Evolutionary conservation across 2,888 invertebrate genomes (phyloP), one percentile per base, ranked within the genome.

Genomic region (Altica lythri): DNA sequence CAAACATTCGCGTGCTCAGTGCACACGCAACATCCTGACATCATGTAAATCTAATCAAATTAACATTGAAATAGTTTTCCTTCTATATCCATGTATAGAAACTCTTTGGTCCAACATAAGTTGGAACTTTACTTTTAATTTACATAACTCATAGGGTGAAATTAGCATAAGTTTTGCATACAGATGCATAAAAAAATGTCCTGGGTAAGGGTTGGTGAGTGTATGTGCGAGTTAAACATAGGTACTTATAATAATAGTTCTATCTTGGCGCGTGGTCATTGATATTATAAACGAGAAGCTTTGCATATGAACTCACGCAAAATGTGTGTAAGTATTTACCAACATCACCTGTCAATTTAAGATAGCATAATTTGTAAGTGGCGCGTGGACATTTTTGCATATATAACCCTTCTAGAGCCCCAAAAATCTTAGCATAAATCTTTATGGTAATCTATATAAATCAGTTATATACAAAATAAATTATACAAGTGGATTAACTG

Each of bases 131-230:
- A 54, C 29, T 51, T 37, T 32, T 52, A 44, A 60, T 60, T 60
- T 60, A 46, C 60, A 60, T 60, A 58, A 38, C 29, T 51, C 55
- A 55, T 56, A 46, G 60, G 60, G 60, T 57, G 40, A 53, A 57
- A 63, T 63, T 62, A 55, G 59, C 61, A 63, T 63, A 59, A 55
- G 58, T 60, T 61, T 61, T 63, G 63, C 63, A 61, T 63, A 61
- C 44, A 45, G 42, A 50, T 40, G 40, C 53, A 55, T 55, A 55
- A 60, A 62, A 60, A 56, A 62, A 57, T 47, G 47, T 40, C 49
- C 48, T 51, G 58, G 60, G 60, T 58, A 60, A 56, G 60, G 60
- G 60, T 58, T 52, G 52, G 52, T 56, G 48, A 9, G 8, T 37
- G 14, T 14, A 13, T 25, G 14, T 40, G 57, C 53, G 55, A 53